These are phyloP conservation scores for Rosalia funebris DNA, from an alignment of 2,888 invertebrate species.

Conservation along the genomic window DNA sequence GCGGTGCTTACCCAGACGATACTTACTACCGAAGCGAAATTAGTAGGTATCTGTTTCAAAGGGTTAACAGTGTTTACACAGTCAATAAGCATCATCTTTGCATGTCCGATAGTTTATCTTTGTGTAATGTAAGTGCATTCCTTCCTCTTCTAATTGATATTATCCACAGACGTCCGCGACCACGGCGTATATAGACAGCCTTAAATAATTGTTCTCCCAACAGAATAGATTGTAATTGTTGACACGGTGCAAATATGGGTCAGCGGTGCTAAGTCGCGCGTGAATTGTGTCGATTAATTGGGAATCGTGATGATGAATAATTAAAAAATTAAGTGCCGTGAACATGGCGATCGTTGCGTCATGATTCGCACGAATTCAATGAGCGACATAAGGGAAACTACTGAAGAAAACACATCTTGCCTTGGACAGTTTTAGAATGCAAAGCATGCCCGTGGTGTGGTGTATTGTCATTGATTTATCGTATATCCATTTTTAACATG, in stretches of 20 bases:
- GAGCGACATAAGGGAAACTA: not conserved
- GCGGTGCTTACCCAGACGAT: no score
- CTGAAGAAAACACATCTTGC: not conserved
- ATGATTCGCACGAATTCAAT: constrained; percentile 5
- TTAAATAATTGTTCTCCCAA: constrained; percentile 9
- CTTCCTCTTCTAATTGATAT: no score
- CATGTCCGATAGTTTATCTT: not conserved
- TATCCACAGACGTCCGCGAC: no score
- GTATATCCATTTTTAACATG: no score
- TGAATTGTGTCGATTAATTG: not conserved
- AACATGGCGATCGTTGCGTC: constrained; percentile 1
- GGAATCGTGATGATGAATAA: not conserved
- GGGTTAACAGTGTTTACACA: constrained; percentile 10
- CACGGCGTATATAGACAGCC: no score
- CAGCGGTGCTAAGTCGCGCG: not conserved
- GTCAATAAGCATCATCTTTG: not conserved
- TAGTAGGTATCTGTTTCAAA: constrained; percentile 16
- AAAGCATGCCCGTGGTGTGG: not conserved
- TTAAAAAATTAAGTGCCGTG: not conserved
- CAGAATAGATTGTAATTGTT: constrained; percentile 8
- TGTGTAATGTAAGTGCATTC: not conserved
- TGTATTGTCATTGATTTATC: not conserved
- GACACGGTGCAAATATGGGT: constrained; percentile 7
- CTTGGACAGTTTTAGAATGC: not conserved
- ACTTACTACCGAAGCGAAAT: no score